A percentile compares a stretch with the other conserved stretches of the same genome.
phyloP scores from a whole-genome alignment of 2,888 invertebrate species.

The Frankliniella fusca region DNA sequence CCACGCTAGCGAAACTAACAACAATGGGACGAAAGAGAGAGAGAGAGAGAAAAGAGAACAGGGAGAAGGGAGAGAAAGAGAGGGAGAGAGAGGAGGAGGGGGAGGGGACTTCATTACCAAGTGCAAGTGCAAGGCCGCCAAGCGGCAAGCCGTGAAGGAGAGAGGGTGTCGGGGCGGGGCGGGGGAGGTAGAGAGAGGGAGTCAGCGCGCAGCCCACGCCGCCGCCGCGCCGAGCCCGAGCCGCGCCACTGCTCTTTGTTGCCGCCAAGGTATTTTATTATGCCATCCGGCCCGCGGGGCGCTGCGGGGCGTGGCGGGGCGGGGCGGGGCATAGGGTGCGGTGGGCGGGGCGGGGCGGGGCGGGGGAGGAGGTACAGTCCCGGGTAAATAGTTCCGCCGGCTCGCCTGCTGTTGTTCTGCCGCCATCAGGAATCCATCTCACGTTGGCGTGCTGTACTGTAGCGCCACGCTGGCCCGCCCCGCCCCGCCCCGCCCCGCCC shows the following conservation, averaged over 20 bases:
- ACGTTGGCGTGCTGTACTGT: too few species aligned
- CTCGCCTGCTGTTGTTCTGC: too few species aligned
- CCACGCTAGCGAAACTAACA: conserved; percentile 15
- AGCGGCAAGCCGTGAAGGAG: not conserved
- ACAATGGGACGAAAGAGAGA: not conserved
- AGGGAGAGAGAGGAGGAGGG: not conserved
- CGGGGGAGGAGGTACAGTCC: not conserved
- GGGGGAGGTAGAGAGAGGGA: not conserved
- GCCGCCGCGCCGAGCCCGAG: not conserved
- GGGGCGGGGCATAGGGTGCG: not conserved
- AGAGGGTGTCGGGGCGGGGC: not conserved
- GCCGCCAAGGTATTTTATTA: conserved; percentile 1
- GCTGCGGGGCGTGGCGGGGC: not conserved
- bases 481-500: too few species aligned
- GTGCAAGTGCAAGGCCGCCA: conserved; percentile 23
- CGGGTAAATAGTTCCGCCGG: not conserved
- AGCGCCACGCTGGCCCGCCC: too few species aligned
- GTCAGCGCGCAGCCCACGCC: too few species aligned
- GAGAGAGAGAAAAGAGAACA: too few species aligned
- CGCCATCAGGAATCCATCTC: too few species aligned
- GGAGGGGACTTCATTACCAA: conserved; percentile 11
- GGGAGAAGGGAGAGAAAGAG: not conserved
- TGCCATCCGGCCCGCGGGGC: not conserved
- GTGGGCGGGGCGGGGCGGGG: not conserved
- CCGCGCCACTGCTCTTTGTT: not conserved